A percentile compares a stretch with the other conserved stretches of the same genome.
Evolutionary conservation across 2,797 vertebrate genomes (phyloP).

Genomic region (Gouania willdenowi): DNA sequence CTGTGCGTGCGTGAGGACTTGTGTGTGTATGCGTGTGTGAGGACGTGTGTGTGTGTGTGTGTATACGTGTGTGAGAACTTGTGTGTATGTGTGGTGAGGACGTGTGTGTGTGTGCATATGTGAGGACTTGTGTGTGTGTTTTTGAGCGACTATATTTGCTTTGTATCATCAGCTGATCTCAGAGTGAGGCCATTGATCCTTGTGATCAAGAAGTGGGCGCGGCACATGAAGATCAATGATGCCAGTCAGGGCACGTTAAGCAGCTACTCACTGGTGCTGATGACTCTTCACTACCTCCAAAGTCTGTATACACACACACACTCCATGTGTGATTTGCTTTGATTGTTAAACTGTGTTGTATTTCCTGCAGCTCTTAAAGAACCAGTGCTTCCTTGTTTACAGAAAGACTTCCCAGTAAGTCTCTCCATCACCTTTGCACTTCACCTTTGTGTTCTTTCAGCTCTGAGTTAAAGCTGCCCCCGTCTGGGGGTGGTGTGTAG

Average conservation of each 20-base stretch:
- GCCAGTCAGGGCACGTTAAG: slow-evolving; percentile 95
- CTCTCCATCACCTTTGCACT: slow-evolving; percentile 7
- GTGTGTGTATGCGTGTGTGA: too few relatives aligned
- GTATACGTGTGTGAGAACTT: too few relatives aligned
- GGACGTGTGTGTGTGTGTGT: too few relatives aligned
- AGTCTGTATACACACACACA: slow-evolving; percentile 78
- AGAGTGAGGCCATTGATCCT: slow-evolving; percentile 90
- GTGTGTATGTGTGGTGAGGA: too few relatives aligned
- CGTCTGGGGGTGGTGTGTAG: too few relatives aligned
- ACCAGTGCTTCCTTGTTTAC: slow-evolving; percentile 91
- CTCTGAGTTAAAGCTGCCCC: too few relatives aligned
- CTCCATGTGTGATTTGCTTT: not conserved
- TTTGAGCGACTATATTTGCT: too few relatives aligned
- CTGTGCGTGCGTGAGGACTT: too few relatives aligned
- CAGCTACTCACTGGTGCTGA: slow-evolving; percentile 94
- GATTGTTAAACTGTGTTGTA: too few relatives aligned
- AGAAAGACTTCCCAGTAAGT: slow-evolving; percentile 92
- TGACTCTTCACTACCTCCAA: slow-evolving; percentile 98
- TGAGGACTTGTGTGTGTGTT: too few relatives aligned
- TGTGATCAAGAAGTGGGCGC: slow-evolving; percentile 94
- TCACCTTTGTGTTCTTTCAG: not conserved
- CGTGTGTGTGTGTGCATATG: too few relatives aligned
- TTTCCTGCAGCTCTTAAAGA: slow-evolving; percentile 84
- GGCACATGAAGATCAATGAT: slow-evolving; percentile 87
- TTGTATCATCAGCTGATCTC: slow-evolving; percentile 88